These are phyloP conservation scores for Proteles cristata DNA, from an alignment of 2,113 vertebrate genomes.

Conservation along the genomic window DNA sequence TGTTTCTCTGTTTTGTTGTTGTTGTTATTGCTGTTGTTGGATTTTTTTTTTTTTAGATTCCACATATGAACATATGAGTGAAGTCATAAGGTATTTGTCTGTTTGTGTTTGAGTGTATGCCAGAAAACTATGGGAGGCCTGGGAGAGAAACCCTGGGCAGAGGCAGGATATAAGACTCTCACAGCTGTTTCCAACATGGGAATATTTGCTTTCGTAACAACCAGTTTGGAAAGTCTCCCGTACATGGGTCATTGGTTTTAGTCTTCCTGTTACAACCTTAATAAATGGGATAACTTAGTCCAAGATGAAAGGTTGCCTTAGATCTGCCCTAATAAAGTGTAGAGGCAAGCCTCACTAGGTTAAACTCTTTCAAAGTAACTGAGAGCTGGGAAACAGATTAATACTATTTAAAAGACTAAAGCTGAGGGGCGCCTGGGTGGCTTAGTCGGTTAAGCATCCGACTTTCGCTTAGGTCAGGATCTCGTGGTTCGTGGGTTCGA, in stretches of 20 bases:
- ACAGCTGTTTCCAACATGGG: neutral
- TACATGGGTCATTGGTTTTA: neutral
- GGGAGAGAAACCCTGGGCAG: accelerated
- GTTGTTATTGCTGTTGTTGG: neutral
- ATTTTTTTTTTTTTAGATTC: neutral
- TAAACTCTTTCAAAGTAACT: neutral
- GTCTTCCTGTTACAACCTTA: neutral
- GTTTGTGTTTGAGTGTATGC: neutral
- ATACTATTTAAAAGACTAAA: neutral
- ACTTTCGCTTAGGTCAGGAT: too few species aligned
- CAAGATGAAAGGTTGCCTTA: neutral
- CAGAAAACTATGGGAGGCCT: neutral
- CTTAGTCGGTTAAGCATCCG: too few species aligned
- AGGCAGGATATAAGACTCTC: neutral
- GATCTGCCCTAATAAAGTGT: neutral
- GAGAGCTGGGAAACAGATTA: neutral
- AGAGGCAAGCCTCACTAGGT: neutral
- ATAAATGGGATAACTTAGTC: neutral
- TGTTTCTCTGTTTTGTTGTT: neutral
- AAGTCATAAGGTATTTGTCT: neutral
- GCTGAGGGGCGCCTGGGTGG: too few species aligned
- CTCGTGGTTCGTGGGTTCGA: too few species aligned
- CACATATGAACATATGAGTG: neutral
- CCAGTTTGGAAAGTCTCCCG: neutral
- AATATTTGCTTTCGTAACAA: neutral